These are phyloP conservation scores for Rhagoletis pomonella DNA, from an alignment of 1,140 invertebrate genomes.

Conservation along the genomic window DNA sequence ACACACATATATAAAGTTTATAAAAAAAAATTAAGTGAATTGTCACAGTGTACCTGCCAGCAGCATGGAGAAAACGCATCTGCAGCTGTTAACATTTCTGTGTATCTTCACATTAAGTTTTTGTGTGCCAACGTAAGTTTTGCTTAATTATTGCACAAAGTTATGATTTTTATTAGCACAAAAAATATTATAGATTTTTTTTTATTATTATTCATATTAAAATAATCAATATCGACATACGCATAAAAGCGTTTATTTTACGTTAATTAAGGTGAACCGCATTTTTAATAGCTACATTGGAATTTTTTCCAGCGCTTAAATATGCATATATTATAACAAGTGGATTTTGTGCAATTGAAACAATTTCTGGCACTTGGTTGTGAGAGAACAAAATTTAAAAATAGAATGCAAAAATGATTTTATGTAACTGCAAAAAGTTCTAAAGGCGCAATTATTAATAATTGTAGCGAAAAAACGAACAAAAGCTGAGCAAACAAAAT, in stretches of 20 bases:
- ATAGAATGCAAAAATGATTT: too few relatives aligned
- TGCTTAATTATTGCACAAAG: background rate
- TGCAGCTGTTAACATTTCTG: background rate
- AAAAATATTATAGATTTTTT: background rate
- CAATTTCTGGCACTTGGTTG: too few relatives aligned
- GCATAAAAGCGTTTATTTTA: background rate
- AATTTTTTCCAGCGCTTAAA: background rate
- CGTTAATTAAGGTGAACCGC: conserved; percentile 34
- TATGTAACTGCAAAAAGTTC: too few relatives aligned
- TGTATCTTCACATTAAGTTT: background rate
- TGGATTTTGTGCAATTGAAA: background rate
- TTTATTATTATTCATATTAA: background rate
- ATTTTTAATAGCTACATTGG: background rate
- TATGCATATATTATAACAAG: conserved; percentile 41
- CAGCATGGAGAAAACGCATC: background rate
- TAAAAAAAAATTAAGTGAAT: conserved; percentile 38
- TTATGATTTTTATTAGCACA: background rate
- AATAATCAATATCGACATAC: background rate
- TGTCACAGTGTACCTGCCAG: conserved; percentile 13
- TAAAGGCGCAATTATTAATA: too few relatives aligned
- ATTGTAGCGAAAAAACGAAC: too few relatives aligned
- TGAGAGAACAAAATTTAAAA: too few relatives aligned
- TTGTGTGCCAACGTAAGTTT: conserved; percentile 26
- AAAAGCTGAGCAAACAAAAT: too few relatives aligned
- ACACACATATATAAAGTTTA: background rate